These are phyloP conservation scores for Caenorhabditis plicata DNA, from an alignment of 2,888 invertebrate species.

Conservation along the genomic window DNA sequence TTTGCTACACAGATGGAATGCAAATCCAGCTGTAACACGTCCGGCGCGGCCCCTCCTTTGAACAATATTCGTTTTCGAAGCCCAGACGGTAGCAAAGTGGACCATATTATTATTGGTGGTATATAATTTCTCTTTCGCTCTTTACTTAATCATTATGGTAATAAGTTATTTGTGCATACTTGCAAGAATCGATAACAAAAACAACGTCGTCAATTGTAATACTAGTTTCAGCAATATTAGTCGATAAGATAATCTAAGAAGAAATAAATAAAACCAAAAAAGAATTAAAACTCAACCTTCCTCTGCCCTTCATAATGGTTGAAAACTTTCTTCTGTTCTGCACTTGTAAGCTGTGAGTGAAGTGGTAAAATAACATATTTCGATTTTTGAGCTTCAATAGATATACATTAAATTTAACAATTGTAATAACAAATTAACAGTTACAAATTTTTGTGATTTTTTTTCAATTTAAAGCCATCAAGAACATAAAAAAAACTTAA, in stretches of 20 bases:
- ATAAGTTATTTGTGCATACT: conserved; percentile 68
- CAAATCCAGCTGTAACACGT: conserved; percentile 87
- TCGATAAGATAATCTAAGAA: conserved; percentile 89
- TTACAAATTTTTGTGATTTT: too few species aligned
- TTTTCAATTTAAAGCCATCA: too few species aligned
- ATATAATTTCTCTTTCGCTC: conserved; percentile 91
- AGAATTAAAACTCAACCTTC: too few species aligned
- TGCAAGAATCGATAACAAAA: conserved; percentile 94
- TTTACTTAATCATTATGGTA: conserved; percentile 57
- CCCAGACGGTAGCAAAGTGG: conserved; percentile 89
- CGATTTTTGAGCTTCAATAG: neutral
- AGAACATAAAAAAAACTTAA: too few species aligned
- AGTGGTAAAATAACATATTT: conserved; percentile 79
- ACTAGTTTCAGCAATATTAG: conserved; percentile 97
- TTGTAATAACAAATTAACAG: neutral
- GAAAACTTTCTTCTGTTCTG: conserved; percentile 89
- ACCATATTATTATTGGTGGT: conserved; percentile 98
- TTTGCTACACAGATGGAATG: conserved; percentile 83
- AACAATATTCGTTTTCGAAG: conserved; percentile 81
- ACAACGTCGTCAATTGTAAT: conserved; percentile 98
- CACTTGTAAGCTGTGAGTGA: conserved; percentile 94
- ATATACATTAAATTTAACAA: neutral
- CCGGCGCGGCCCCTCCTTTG: conserved; percentile 94
- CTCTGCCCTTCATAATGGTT: conserved; percentile 67
- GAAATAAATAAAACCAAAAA: too few species aligned